Base-by-base conservation (phyloP, 2,888 invertebrate genomes). In the Busseola fusca region DNA sequence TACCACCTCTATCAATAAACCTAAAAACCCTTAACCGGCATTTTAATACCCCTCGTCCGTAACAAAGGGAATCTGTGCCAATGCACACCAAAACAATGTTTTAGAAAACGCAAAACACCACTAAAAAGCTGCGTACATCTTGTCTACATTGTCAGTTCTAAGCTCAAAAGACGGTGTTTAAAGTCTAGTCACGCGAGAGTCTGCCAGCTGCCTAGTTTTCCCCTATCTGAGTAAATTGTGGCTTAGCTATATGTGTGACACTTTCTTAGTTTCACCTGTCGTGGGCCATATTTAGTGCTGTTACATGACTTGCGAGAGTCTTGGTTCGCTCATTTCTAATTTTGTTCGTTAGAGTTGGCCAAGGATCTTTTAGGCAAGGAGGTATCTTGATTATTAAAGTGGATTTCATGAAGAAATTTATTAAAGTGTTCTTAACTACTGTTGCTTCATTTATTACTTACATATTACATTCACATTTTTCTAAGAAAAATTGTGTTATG, bases 241-340 rank as follows among this genome's bases (percentile, higher is more conserved):
- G 70, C 30, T 60, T 52, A 42, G 12, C 56, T 18, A 12, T 25
- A 42, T 65, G 59, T 52, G 80, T 79, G 83, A 72, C 66, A 69
- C 83, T 83, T 83, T 80, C 83, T 5, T 9, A 42, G 34, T 84
- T 84, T 84, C 84, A 58, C 84, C 42, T 9, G 57, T 60, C 57
- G 27, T 40, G 48, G 50, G 40, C 37, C 34, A 57, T 65, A 75
- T 69, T 18, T 54, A 79, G 74, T 30, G 50, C 30, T 64, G 27
- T 45, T 25, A 59, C 5, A 64, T 83, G 71, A 83, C 81, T 83
- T 63, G 79, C 84, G 5, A 16, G 57, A 70, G 40, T 21, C 14
- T 12, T 18, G 4, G 25, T 30, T 50, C 25, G 45, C 12, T 16
- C 30, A 21, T 27, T 68, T 76, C 40, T 72, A 21, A 48, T 72